Conservation (phyloP, 2,888 invertebrate genomes). For the Rapana venosa region DNA sequence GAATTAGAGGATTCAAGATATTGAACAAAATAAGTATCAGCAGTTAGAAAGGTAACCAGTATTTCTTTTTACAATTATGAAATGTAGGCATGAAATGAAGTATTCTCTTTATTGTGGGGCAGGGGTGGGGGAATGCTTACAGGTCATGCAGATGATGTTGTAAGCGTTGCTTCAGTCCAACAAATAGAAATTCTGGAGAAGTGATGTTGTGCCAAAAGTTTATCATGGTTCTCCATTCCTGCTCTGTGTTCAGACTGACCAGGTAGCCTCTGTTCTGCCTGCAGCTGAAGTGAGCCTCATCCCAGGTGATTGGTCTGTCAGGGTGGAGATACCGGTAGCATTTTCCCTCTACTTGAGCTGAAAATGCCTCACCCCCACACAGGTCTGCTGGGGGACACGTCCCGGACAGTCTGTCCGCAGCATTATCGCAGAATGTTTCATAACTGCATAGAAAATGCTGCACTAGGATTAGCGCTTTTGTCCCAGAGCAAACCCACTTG, state of each 20-base stretch:
- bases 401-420: not conserved
- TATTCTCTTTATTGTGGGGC: too few relatives aligned
- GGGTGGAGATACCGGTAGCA: not conserved
- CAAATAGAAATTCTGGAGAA: not conserved
- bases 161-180: not conserved
- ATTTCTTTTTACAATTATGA: not conserved
- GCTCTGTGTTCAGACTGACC: constrained; percentile 15
- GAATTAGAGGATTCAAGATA: not conserved
- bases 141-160: not conserved
- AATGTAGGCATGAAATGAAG: not conserved
- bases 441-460: not conserved
- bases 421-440: not conserved
- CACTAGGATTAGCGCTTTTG: not conserved
- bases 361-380: not conserved
- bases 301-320: not conserved
- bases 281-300: not conserved
- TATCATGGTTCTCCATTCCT: not conserved
- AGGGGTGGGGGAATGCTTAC: not conserved
- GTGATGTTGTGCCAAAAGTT: not conserved
- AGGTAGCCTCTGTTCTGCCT: not conserved
- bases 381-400: not conserved
- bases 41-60: not conserved
- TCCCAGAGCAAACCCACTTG: not conserved
- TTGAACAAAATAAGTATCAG: not conserved
- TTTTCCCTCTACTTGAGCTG: not conserved